Conservation (phyloP, 2,797 vertebrate species). For the Sciurus carolinensis region DNA sequence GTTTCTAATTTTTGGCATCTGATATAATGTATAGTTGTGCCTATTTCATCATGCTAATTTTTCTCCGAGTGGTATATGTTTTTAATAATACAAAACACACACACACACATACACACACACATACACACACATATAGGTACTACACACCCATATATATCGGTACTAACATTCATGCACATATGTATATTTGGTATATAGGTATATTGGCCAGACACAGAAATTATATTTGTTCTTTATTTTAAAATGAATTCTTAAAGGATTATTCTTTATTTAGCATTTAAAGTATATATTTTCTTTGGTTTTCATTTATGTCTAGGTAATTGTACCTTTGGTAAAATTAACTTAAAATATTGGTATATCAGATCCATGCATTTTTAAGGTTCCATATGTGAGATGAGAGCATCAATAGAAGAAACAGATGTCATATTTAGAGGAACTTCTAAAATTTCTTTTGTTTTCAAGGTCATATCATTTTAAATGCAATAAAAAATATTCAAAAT, state of each 20-base stretch:
- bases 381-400: conserved; percentile 62
- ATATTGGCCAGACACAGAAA: conserved; percentile 60
- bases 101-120: neutral
- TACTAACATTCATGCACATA: neutral
- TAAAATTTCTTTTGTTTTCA: conserved; percentile 74
- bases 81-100: conserved; percentile 79
- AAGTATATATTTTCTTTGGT: conserved; percentile 62
- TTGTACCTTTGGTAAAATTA: conserved; percentile 74
- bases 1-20: conserved; percentile 82
- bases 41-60: conserved; percentile 84
- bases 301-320: conserved; percentile 64
- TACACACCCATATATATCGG: neutral
- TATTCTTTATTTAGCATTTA: conserved; percentile 58
- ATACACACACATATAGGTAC: neutral
- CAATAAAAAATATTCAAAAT: conserved; percentile 72
- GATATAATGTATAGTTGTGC: conserved; percentile 70
- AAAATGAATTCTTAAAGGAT: conserved; percentile 60
- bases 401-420: conserved; percentile 60
- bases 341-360: conserved; percentile 60
- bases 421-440: conserved; percentile 66
- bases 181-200: conserved; percentile 41
- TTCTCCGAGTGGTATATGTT: conserved; percentile 75
- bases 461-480: conserved; percentile 70
- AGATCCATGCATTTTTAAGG: conserved; percentile 24
- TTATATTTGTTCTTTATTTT: conserved; percentile 49